A percentile compares a stretch with the other conserved stretches of the same genome.
phyloP scores from a whole-genome alignment of 2,888 invertebrate genomes.

The Caenorhabditis becei region DNA sequence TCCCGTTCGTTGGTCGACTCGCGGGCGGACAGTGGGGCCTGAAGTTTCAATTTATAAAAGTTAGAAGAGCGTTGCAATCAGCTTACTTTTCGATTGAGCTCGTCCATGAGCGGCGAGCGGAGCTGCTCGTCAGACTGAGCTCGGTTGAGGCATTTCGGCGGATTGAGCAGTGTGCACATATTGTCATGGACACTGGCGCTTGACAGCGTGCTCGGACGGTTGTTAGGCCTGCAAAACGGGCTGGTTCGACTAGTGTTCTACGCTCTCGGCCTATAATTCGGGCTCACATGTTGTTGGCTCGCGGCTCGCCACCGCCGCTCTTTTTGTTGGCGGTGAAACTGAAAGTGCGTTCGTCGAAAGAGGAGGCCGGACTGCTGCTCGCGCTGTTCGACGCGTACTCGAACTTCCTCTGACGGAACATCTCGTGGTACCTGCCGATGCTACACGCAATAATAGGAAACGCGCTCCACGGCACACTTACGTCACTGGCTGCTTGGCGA shows the following conservation, averaged over 20 bases:
- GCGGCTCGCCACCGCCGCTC: slow-evolving; percentile 29
- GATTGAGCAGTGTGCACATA: slow-evolving; percentile 72
- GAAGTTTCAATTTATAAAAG: background rate
- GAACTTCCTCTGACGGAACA: slow-evolving; percentile 79
- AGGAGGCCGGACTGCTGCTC: slow-evolving; percentile 74
- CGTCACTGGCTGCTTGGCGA: slow-evolving; percentile 79
- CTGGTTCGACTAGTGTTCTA: slow-evolving; percentile 4
- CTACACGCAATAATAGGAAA: slow-evolving; percentile 33
- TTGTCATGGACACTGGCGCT: slow-evolving; percentile 71
- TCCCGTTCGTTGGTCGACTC: slow-evolving; percentile 69
- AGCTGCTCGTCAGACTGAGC: slow-evolving; percentile 71
- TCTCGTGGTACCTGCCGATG: slow-evolving; percentile 74
- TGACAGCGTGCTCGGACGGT: slow-evolving; percentile 41
- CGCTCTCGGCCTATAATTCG: background rate
- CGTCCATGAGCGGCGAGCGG: slow-evolving; percentile 62
- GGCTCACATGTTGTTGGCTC: slow-evolving; percentile 52
- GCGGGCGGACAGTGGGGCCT: slow-evolving; percentile 69
- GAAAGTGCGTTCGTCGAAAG: slow-evolving; percentile 69
- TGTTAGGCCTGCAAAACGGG: slow-evolving; percentile 28
- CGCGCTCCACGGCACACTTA: slow-evolving; percentile 63
- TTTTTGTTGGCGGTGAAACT: slow-evolving; percentile 64
- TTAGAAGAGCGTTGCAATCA: background rate
- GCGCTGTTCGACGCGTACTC: slow-evolving; percentile 75
- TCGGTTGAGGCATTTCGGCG: slow-evolving; percentile 68
- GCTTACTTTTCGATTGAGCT: slow-evolving; percentile 45